Evolutionary conservation across 2,113 vertebrate genomes (phyloP).

Genomic region (Smithornis capensis): DNA sequence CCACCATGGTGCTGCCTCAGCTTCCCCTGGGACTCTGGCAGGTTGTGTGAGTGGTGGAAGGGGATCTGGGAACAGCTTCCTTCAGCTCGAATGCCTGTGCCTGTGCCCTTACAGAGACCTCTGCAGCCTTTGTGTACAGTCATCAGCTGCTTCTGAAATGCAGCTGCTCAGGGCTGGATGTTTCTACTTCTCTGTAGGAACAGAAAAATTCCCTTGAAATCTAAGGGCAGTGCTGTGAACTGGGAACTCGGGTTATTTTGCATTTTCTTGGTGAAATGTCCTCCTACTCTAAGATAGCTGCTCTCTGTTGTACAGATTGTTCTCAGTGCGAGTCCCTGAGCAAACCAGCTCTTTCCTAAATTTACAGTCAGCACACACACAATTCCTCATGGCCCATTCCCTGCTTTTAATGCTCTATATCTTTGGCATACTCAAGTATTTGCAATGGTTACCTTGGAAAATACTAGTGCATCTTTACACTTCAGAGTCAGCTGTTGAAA

Average conservation of each 20-base stretch:
- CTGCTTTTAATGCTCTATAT: background rate
- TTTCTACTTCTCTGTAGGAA: background rate
- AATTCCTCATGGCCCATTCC: fast-evolving
- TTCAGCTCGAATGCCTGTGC: background rate
- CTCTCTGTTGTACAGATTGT: background rate
- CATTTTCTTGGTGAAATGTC: background rate
- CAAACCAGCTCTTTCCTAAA: background rate
- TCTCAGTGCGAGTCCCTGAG: background rate
- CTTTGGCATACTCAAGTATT: background rate
- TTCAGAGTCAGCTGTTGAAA: background rate
- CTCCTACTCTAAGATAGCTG: background rate
- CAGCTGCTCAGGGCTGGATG: background rate
- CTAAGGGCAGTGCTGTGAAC: background rate
- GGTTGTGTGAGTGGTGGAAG: background rate
- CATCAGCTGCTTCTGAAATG: background rate
- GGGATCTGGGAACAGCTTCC: background rate
- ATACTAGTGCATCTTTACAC: background rate
- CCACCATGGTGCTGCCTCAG: background rate
- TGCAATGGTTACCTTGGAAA: background rate
- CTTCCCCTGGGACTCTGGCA: background rate
- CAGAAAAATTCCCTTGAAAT: background rate
- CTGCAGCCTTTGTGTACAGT: background rate
- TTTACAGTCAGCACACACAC: background rate
- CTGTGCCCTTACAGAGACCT: background rate
- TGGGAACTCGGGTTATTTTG: background rate